A percentile compares a stretch with the other conserved stretches of the same genome.
These are phyloP conservation scores for Erebia epiphron DNA, from an alignment of 2,888 invertebrate species.

Conservation along the genomic window DNA sequence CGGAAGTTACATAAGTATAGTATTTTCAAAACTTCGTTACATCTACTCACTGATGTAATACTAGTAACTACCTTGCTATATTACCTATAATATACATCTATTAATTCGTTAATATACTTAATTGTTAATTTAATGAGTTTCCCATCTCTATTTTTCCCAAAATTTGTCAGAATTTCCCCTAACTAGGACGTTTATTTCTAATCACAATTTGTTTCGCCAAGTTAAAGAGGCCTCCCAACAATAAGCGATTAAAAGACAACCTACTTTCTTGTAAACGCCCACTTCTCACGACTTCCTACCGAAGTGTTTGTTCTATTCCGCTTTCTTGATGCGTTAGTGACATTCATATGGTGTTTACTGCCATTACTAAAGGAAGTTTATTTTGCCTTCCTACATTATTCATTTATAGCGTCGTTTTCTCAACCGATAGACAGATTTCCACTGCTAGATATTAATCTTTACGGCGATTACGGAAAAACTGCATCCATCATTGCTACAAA, in stretches of 20 bases:
- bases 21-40: neutral
- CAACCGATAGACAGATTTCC: neutral
- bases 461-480: too few relatives aligned
- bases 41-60: neutral
- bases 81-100: too few relatives aligned
- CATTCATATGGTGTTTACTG: constrained; percentile 13
- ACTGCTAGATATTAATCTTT: too few relatives aligned
- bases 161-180: neutral
- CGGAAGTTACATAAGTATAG: neutral
- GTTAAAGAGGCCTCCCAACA: constrained; percentile 44
- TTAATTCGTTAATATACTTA: too few relatives aligned
- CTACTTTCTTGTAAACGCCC: constrained; percentile 69
- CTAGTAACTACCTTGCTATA: too few relatives aligned
- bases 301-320: constrained; percentile 56
- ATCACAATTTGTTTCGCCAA: neutral
- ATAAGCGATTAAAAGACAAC: constrained; percentile 60
- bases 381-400: too few relatives aligned
- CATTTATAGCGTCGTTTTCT: neutral
- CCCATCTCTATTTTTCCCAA: neutral
- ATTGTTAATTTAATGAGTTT: too few relatives aligned
- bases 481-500: too few relatives aligned
- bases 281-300: constrained; percentile 74
- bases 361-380: constrained; percentile 5
- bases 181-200: neutral
- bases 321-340: constrained; percentile 55